A percentile compares a stretch with the other conserved stretches of the same genome.
Evolutionary conservation across 2,888 invertebrate species (phyloP).

Genomic region (Ectemnius cavifrons): DNA sequence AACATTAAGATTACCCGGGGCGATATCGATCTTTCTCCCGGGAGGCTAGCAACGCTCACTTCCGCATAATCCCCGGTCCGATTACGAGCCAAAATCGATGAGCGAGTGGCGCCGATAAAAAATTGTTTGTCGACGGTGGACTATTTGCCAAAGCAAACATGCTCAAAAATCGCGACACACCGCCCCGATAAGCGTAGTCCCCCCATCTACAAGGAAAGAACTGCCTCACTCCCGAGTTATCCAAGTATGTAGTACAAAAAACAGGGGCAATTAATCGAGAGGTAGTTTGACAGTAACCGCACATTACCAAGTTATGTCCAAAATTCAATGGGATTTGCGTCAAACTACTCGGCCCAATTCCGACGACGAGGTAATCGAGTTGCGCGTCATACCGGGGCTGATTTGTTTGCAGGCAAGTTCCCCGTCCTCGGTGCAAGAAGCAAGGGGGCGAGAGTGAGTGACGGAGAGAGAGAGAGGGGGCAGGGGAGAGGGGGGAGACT

Average conservation of each 20-base stretch:
- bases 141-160: slow-evolving; percentile 5
- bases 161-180: neutral
- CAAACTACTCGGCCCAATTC: slow-evolving; percentile 26
- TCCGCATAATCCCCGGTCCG: slow-evolving; percentile 45
- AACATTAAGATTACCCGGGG: too few species aligned
- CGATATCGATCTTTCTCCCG: slow-evolving; percentile 39
- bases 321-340: neutral
- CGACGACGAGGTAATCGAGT: slow-evolving; percentile 26
- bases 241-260: neutral
- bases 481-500: neutral
- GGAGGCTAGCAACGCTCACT: slow-evolving; percentile 27
- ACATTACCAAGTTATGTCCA: neutral
- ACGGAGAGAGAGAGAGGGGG: neutral
- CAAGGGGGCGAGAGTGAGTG: neutral
- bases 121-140: slow-evolving; percentile 32
- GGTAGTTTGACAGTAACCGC: too few species aligned
- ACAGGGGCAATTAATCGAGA: too few species aligned
- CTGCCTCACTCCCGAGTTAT: neutral
- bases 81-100: slow-evolving; percentile 51
- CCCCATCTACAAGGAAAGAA: neutral
- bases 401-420: slow-evolving; percentile 25
- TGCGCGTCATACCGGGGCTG: slow-evolving; percentile 24
- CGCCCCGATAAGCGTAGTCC: neutral
- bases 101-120: slow-evolving; percentile 19
- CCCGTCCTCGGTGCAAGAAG: neutral